Percentiles rank a stretch among this genome's conserved stretches.
Conservation (phyloP, 2,797 vertebrate species). For the Chloroceryle inda region DNA sequence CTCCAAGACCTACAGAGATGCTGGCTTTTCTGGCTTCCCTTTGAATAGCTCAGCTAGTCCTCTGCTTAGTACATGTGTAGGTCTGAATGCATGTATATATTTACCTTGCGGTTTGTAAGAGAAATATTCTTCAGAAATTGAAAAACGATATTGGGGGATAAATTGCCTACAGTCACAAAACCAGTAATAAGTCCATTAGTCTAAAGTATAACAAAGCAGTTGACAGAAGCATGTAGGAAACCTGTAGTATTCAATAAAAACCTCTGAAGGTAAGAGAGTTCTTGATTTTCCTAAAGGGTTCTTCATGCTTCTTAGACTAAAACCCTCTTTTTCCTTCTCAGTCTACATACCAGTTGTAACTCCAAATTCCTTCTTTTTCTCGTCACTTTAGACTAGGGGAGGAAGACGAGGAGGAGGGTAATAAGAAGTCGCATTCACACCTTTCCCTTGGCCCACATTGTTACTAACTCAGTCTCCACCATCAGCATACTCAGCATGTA, state of each 20-base stretch:
- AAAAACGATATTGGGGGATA: neutral
- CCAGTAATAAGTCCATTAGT: neutral
- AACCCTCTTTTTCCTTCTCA: neutral
- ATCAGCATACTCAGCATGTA: accelerated
- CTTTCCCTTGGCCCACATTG: neutral
- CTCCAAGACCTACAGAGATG: neutral
- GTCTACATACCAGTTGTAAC: neutral
- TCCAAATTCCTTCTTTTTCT: neutral
- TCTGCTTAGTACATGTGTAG: neutral
- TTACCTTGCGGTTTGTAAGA: neutral
- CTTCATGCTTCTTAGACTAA: neutral
- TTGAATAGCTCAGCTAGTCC: neutral
- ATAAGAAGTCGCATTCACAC: neutral
- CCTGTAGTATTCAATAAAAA: neutral
- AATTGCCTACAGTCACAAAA: neutral
- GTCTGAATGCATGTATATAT: neutral
- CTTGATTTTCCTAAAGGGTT: neutral
- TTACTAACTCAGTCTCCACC: neutral
- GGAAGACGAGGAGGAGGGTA: neutral
- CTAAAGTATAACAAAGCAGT: neutral
- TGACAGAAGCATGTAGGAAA: neutral
- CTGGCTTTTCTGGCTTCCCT: neutral
- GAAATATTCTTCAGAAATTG: neutral
- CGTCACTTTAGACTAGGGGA: neutral
- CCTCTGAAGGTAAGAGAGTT: neutral